phyloP scores from a whole-genome alignment of 2,797 vertebrate genomes.

The Atherinosoma microstoma region DNA sequence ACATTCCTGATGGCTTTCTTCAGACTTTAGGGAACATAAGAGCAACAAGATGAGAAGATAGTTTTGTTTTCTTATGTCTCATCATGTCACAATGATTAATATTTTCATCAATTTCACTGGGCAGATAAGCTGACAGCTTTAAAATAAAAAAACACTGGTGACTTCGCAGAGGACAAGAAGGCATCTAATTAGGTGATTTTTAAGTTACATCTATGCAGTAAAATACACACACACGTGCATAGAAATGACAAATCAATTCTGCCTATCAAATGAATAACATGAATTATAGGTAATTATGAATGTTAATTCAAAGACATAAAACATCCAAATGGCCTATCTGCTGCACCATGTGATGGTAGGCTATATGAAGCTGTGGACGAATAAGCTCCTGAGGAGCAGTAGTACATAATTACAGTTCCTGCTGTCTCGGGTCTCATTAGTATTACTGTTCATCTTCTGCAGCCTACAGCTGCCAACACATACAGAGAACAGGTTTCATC shows the following conservation, averaged over 20 bases:
- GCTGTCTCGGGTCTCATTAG: slow-evolving; percentile 48
- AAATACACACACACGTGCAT: background rate
- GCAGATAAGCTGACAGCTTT: slow-evolving; percentile 3
- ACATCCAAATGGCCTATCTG: background rate
- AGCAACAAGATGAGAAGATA: background rate
- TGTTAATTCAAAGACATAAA: background rate
- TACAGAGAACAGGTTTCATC: slow-evolving; percentile 17
- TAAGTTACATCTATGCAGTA: background rate
- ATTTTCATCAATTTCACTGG: slow-evolving; percentile 18
- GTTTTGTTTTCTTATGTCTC: slow-evolving; percentile 3
- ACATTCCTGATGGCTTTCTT: background rate
- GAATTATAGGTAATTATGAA: background rate
- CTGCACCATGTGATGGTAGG: slow-evolving; percentile 16
- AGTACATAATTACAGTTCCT: slow-evolving; percentile 54
- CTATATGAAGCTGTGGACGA: slow-evolving; percentile 33
- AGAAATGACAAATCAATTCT: background rate
- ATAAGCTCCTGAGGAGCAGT: slow-evolving; percentile 32
- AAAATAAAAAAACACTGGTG: background rate
- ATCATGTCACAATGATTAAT: background rate
- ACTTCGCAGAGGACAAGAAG: background rate
- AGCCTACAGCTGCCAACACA: slow-evolving; percentile 30
- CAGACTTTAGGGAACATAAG: background rate
- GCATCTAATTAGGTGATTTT: background rate
- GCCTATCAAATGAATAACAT: background rate
- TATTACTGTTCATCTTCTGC: slow-evolving; percentile 29